Evolutionary conservation across 1,140 invertebrate species (phyloP).

Genomic region (Psix sp.): DNA sequence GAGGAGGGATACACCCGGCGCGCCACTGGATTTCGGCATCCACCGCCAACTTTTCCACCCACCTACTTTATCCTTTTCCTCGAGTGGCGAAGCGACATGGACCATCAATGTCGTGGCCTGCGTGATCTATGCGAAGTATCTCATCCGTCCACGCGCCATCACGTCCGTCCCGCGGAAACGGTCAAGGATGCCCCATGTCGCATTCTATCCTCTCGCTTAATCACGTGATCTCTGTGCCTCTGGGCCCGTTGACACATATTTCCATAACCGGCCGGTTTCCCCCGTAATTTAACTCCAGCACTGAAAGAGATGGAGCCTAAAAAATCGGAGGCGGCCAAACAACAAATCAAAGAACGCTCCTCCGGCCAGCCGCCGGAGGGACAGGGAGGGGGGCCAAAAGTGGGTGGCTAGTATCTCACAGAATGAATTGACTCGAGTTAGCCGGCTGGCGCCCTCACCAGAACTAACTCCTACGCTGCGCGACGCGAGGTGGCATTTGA

Average conservation of each 20-base stretch:
- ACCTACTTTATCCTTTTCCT: conserved; percentile 51
- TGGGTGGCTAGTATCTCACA: conserved; percentile 63
- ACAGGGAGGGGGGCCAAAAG: conserved; percentile 63
- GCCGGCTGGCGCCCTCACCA: conserved; percentile 75
- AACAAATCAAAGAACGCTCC: conserved; percentile 56
- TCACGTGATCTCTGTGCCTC: too few species aligned
- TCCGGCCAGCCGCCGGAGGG: too few species aligned
- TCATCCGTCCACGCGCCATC: conserved; percentile 17
- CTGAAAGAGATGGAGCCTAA: neutral
- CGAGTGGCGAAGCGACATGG: conserved; percentile 37
- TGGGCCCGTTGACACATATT: too few species aligned
- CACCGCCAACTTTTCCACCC: conserved; percentile 56
- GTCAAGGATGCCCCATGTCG: conserved; percentile 37
- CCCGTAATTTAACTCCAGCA: too few species aligned
- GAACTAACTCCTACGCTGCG: conserved; percentile 76
- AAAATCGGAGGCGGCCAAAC: conserved; percentile 19
- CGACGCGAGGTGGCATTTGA: conserved; percentile 66
- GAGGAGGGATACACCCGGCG: conserved; percentile 52
- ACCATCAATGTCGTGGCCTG: conserved; percentile 25
- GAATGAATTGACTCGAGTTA: conserved; percentile 71
- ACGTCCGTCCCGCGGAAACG: conserved; percentile 23
- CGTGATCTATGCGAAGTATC: conserved; percentile 29
- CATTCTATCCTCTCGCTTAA: conserved; percentile 1
- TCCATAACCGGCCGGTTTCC: too few species aligned
- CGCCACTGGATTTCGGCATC: conserved; percentile 53